A percentile compares a stretch with the other conserved stretches of the same genome.
phyloP scores from a whole-genome alignment of 2,888 invertebrate genomes.

The Lomographa bimaculata region DNA sequence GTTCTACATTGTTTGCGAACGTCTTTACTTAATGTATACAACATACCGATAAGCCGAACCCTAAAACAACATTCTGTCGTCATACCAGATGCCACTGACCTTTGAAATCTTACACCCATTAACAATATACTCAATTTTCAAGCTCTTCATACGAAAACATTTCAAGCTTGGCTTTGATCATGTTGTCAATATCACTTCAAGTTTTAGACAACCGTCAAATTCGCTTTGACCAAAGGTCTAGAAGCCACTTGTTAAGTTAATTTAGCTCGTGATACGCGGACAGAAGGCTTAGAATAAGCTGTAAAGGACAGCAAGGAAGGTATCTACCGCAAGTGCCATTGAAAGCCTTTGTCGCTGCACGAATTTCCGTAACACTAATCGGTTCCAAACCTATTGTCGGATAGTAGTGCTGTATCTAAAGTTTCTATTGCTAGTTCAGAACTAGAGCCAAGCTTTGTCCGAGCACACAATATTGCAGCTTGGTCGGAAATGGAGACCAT shows the following conservation, averaged over 20 bases:
- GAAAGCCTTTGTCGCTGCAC: constrained; percentile 16
- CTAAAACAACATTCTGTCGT: constrained; percentile 7
- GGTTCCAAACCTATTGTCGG: constrained; percentile 17
- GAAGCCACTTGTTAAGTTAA: background rate
- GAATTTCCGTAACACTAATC: constrained; percentile 24
- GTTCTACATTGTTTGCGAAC: no score
- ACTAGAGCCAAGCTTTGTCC: constrained; percentile 1
- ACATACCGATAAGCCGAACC: background rate
- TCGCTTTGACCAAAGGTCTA: constrained; percentile 24
- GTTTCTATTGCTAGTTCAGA: constrained; percentile 14
- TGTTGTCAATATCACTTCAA: constrained; percentile 29
- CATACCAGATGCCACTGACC: constrained; percentile 3
- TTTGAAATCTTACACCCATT: background rate
- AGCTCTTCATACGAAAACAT: constrained; percentile 1
- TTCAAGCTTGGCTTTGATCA: constrained; percentile 24
- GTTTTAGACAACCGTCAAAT: constrained; percentile 27
- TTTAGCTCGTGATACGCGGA: constrained; percentile 4
- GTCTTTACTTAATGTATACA: no score
- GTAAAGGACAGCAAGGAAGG: constrained; percentile 7
- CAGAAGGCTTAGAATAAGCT: constrained; percentile 7
- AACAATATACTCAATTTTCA: background rate
- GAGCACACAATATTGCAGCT: background rate
- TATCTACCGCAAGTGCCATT: constrained; percentile 16
- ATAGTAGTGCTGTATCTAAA: constrained; percentile 19
- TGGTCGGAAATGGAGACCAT: background rate